Percentiles rank a stretch among this genome's conserved stretches.
phyloP scores from a whole-genome alignment of 2,113 vertebrate species.

The western clawed frog (Xenopus tropicalis) region UCB_Xtro_10.0 CM004443.2:29741501-29742000 shows the following conservation, averaged over 20 bases:
- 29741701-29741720: slow-evolving; percentile 70
- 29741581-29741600: slow-evolving; percentile 52
- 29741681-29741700: slow-evolving; percentile 57
- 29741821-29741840: slow-evolving; percentile 36
- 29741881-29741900: background rate
- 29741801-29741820: slow-evolving; percentile 54
- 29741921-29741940: background rate
- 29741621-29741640: slow-evolving; percentile 50
- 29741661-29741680: slow-evolving; percentile 65
- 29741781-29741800: slow-evolving; percentile 51
- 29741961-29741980: too few relatives aligned
- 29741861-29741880: too few relatives aligned
- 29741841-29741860: background rate
- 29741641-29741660: slow-evolving; percentile 55
- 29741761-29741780: slow-evolving; percentile 68
- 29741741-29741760: slow-evolving; percentile 76
- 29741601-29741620: slow-evolving; percentile 49
- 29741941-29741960: background rate
- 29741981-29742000: too few relatives aligned
- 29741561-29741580: slow-evolving; percentile 31
- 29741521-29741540: background rate
- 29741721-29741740: slow-evolving; percentile 77
- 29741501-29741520: slow-evolving; percentile 4
- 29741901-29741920: background rate
- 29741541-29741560: background rate